A percentile compares a stretch with the other conserved stretches of the same genome.
phyloP scores from a whole-genome alignment of 2,797 vertebrate species.

The Atherinosoma microstoma region DNA sequence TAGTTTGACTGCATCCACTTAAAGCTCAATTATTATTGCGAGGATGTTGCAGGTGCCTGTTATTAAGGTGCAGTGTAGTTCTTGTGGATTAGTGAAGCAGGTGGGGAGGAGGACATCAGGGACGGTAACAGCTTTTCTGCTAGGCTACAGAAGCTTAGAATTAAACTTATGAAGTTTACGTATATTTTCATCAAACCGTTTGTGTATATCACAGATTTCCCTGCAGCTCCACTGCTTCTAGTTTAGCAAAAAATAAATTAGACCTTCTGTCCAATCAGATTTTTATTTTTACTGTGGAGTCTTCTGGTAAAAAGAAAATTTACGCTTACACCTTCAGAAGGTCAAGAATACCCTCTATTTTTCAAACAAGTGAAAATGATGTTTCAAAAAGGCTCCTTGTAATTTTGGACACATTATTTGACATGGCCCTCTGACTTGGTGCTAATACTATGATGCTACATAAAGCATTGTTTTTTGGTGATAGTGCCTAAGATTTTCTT shows the following conservation, averaged over 20 bases:
- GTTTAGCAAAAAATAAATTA: neutral
- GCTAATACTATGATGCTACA: no score
- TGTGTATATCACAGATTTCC: neutral
- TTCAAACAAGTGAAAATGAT: no score
- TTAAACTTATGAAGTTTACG: neutral
- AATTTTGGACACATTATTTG: no score
- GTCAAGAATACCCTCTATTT: neutral
- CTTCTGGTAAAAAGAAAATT: no score
- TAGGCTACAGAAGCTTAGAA: neutral
- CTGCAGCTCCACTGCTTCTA: neutral
- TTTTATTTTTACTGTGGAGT: neutral
- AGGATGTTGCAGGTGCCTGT: constrained; percentile 30
- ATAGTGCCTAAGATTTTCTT: no score
- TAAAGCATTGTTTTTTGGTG: no score
- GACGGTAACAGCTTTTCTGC: neutral
- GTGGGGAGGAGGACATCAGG: neutral
- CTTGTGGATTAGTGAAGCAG: constrained; percentile 24
- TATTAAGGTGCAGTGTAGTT: constrained; percentile 24
- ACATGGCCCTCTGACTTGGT: no score
- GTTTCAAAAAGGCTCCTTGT: no score
- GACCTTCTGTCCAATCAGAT: neutral
- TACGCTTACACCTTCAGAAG: neutral
- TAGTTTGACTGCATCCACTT: constrained; percentile 46
- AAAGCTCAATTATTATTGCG: constrained; percentile 36
- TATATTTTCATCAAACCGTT: neutral